Conservation (phyloP, 92 coral and sea anemone genomes). For the Hydrozoanthus gracilis region DNA sequence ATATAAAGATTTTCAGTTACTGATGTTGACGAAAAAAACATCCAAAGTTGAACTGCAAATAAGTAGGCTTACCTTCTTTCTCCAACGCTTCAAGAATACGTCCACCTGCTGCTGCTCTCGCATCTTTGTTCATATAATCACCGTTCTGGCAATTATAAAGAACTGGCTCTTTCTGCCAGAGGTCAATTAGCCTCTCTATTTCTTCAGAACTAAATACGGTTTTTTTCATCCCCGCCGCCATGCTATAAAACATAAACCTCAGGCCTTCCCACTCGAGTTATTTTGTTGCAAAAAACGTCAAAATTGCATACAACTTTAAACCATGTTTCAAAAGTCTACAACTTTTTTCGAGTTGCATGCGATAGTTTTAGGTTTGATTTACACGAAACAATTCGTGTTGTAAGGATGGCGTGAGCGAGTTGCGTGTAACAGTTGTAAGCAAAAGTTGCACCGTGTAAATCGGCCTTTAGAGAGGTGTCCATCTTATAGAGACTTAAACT, state of each 20-base stretch:
- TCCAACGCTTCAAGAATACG: constrained; percentile 10
- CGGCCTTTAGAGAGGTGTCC: too few relatives aligned
- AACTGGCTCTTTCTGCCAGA: constrained; percentile 30
- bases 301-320: too few relatives aligned
- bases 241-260: neutral
- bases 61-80: constrained; percentile 7
- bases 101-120: constrained; percentile 7
- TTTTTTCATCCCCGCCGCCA: constrained; percentile 16
- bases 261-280: neutral
- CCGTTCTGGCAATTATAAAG: constrained; percentile 23
- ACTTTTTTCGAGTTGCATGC: too few relatives aligned
- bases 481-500: too few relatives aligned
- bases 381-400: too few relatives aligned
- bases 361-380: too few relatives aligned
- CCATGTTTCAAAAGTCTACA: too few relatives aligned
- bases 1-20: neutral
- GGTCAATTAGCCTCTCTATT: constrained; percentile 25
- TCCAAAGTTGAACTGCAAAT: constrained; percentile 17
- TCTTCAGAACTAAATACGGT: constrained; percentile 8
- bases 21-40: constrained; percentile 16
- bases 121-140: constrained; percentile 21
- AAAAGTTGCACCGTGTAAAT: too few relatives aligned
- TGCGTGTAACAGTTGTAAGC: too few relatives aligned
- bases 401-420: too few relatives aligned
- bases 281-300: neutral